phyloP scores from a whole-genome alignment of 2,888 invertebrate genomes.

The Bruchidius siliquastri region DNA sequence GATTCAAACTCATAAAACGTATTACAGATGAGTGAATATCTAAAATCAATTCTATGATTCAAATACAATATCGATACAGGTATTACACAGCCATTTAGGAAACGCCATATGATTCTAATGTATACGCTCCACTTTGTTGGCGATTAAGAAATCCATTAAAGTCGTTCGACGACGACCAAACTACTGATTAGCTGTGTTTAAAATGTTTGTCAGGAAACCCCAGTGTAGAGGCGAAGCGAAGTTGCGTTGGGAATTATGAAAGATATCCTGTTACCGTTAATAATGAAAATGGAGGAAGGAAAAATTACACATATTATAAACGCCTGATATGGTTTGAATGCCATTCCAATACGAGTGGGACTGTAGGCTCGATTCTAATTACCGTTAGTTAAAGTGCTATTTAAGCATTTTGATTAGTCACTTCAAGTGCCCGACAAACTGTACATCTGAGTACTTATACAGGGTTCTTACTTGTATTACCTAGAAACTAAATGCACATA shows the following conservation, averaged over 20 bases:
- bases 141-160: not conserved
- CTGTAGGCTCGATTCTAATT: not conserved
- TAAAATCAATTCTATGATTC: too few species aligned
- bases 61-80: too few species aligned
- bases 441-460: not conserved
- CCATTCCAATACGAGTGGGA: not conserved
- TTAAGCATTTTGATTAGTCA: not conserved
- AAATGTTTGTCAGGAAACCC: not conserved
- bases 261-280: not conserved
- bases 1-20: too few species aligned
- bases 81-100: not conserved
- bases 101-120: not conserved
- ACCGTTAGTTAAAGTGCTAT: not conserved
- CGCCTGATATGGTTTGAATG: not conserved
- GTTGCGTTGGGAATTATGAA: not conserved
- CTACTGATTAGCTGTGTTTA: not conserved
- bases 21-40: too few species aligned
- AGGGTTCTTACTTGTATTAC: too few species aligned
- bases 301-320: not conserved
- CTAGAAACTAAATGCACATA: too few species aligned
- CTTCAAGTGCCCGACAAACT: not conserved
- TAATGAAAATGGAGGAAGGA: not conserved
- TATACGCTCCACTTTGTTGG: not conserved
- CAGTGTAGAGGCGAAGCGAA: not conserved
- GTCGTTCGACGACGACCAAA: not conserved